A percentile compares a stretch with the other conserved stretches of the same genome.
phyloP scores from a whole-genome alignment of 92 coral and sea anemone species.

The Diadumene lineata region DNA sequence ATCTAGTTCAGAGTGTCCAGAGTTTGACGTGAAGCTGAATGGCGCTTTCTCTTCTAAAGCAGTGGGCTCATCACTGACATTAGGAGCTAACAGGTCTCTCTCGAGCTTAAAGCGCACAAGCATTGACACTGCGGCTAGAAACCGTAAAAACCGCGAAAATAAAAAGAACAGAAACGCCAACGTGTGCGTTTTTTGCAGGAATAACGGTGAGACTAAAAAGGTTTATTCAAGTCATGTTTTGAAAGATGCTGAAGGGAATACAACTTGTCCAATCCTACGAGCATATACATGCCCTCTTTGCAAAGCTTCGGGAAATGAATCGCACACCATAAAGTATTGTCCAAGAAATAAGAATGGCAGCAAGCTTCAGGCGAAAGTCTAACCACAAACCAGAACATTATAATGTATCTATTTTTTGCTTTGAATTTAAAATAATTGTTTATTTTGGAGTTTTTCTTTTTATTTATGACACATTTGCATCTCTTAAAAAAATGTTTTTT shows the following conservation, averaged over 20 bases:
- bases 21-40: constrained; percentile 78
- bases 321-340: constrained; percentile 98
- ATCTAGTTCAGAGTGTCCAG: constrained; percentile 76
- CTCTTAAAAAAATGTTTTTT: constrained; percentile 22
- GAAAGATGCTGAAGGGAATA: constrained; percentile 95
- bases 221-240: constrained; percentile 94
- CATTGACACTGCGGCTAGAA: constrained; percentile 69
- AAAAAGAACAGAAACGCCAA: constrained; percentile 94
- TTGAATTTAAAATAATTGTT: constrained; percentile 2
- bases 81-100: constrained; percentile 68
- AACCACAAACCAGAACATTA: constrained; percentile 20
- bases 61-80: constrained; percentile 81
- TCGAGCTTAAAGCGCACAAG: constrained; percentile 45
- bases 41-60: constrained; percentile 62
- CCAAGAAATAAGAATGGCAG: constrained; percentile 90
- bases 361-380: constrained; percentile 56
- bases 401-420: constrained; percentile 8
- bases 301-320: constrained; percentile 94
- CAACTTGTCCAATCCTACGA: constrained; percentile 94
- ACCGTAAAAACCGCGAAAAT: constrained; percentile 82
- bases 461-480: constrained; percentile 26
- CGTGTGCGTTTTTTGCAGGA: constrained; percentile 98
- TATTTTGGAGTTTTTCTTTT: constrained; percentile 9
- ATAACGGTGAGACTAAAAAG: constrained; percentile 98
- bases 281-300: constrained; percentile 98